Conservation (phyloP, 2,888 invertebrate species). For the Barypeithes pellucidus region DNA sequence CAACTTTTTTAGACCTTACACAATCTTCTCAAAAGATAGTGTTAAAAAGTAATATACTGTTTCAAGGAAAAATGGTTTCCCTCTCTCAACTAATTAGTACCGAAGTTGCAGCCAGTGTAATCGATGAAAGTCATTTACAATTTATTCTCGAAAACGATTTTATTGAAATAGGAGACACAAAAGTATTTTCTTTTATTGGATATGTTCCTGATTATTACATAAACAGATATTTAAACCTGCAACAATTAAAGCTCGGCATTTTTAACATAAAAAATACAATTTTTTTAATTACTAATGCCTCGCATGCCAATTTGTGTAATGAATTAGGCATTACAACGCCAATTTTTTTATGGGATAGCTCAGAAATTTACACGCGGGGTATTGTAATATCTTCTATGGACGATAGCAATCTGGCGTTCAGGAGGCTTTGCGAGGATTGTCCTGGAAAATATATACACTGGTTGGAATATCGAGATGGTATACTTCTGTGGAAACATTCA, state of each 20-base stretch:
- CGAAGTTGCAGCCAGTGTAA: slow-evolving; percentile 19
- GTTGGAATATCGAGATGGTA: slow-evolving; percentile 27
- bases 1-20: slow-evolving; percentile 32
- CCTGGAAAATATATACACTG: slow-evolving; percentile 18
- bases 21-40: slow-evolving; percentile 23
- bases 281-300: slow-evolving; percentile 1
- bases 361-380: background rate
- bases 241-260: slow-evolving; percentile 29
- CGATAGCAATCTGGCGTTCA: slow-evolving; percentile 7
- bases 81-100: slow-evolving; percentile 33
- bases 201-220: slow-evolving; percentile 41
- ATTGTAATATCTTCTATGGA: background rate
- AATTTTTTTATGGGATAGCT: background rate
- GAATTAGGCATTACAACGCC: background rate
- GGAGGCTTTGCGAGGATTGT: slow-evolving; percentile 13
- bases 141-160: slow-evolving; percentile 28
- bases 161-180: slow-evolving; percentile 39
- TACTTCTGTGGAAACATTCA: slow-evolving; percentile 39
- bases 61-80: slow-evolving; percentile 29
- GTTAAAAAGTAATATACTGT: slow-evolving; percentile 26
- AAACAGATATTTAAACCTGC: slow-evolving; percentile 32
- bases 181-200: slow-evolving; percentile 36
- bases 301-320: background rate
- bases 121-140: slow-evolving; percentile 24
- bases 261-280: slow-evolving; percentile 15